Evolutionary conservation across 2,888 invertebrate species (phyloP).

Genomic region (Chaitophorus viminalis): DNA sequence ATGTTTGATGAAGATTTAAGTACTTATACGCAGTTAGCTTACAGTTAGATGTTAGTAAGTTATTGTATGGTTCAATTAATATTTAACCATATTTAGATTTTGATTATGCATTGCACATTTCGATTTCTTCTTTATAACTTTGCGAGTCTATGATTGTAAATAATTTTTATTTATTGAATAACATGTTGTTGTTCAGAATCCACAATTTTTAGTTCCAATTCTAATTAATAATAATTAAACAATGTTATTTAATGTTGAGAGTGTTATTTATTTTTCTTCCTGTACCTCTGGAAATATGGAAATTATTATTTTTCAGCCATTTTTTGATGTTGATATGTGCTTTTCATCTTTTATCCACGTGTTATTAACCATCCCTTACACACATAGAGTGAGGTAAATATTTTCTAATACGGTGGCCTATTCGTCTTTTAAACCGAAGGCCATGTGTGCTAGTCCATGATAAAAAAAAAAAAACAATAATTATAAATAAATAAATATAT

Average conservation of each 20-base stretch:
- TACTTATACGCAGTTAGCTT: no score
- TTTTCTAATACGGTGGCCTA: not conserved
- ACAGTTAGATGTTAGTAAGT: no score
- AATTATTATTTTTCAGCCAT: not conserved
- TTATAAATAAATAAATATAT: not conserved
- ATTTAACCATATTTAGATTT: not conserved
- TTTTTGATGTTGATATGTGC: constrained; percentile 6
- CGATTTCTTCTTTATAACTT: no score
- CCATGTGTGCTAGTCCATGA: no score
- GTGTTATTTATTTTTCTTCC: not conserved
- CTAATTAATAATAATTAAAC: no score
- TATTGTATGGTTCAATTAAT: not conserved
- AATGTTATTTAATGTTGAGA: not conserved
- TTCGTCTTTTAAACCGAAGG: not conserved
- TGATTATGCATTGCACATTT: not conserved
- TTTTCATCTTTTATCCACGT: constrained; percentile 24
- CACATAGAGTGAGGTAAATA: not conserved
- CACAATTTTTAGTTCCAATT: no score
- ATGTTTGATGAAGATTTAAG: no score
- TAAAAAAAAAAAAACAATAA: constrained; percentile 9
- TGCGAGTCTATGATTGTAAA: no score
- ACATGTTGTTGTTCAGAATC: no score
- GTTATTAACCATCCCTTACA: constrained; percentile 27
- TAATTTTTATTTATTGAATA: no score
- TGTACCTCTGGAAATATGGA: not conserved